Conservation (phyloP, 2,113 vertebrate genomes). For the Turdus rufiventris region DNA sequence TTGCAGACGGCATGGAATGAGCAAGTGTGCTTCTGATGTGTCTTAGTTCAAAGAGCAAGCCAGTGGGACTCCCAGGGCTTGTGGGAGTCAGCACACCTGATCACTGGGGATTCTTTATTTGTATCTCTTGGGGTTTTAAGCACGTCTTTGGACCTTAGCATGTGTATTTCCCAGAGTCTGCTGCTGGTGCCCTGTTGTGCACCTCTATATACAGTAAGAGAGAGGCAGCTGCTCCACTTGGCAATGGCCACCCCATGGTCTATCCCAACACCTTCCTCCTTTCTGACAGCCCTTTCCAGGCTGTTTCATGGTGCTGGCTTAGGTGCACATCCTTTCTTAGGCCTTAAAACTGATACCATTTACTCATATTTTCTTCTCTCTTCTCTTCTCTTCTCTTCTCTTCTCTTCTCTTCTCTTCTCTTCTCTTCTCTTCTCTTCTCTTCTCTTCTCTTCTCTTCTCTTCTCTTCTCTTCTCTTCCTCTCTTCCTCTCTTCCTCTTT, state of each 20-base stretch:
- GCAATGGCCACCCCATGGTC: background rate
- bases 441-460: too few species aligned
- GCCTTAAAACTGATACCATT: background rate
- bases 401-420: too few species aligned
- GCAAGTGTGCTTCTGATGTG: background rate
- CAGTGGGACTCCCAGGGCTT: background rate
- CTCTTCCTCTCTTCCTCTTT: too few species aligned
- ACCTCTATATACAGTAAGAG: accelerated
- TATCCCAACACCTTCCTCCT: background rate
- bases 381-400: too few species aligned
- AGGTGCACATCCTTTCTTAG: background rate
- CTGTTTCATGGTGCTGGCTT: background rate
- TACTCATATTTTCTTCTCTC: background rate
- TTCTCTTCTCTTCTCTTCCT: background rate
- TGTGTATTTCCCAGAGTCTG: accelerated
- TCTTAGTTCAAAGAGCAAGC: background rate
- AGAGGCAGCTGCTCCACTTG: background rate
- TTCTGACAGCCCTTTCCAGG: accelerated
- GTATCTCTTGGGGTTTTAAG: background rate
- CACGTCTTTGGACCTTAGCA: background rate
- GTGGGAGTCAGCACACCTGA: background rate
- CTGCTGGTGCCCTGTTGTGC: background rate
- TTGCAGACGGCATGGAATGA: background rate
- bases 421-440: background rate
- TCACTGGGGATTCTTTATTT: background rate